Evolutionary conservation across 2,888 invertebrate species (phyloP).

Genomic region (Agrochola litura): DNA sequence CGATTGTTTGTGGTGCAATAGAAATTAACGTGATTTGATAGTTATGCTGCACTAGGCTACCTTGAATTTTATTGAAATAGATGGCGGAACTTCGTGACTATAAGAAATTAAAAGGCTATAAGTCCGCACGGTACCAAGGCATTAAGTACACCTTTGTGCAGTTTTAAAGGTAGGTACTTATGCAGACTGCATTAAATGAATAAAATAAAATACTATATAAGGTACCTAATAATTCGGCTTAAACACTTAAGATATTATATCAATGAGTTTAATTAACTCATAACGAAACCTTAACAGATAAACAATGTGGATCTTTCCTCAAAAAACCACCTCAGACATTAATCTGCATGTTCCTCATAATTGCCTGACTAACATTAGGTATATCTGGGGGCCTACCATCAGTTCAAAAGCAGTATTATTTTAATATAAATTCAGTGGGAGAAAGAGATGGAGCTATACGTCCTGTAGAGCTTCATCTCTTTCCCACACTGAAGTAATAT

Average conservation of each 20-base stretch:
- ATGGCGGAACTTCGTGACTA: conserved; percentile 8
- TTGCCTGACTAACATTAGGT: no score
- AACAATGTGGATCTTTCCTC: no score
- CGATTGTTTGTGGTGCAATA: conserved; percentile 4
- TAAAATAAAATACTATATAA: neutral
- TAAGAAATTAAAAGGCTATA: conserved; percentile 20
- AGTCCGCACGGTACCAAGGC: neutral
- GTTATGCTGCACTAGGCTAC: neutral
- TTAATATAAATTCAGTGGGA: no score
- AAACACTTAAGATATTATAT: neutral
- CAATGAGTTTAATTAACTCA: neutral
- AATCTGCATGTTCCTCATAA: no score
- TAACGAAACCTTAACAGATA: no score
- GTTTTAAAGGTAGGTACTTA: no score
- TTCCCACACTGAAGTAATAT: no score
- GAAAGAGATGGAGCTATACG: no score
- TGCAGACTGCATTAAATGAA: neutral
- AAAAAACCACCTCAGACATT: no score
- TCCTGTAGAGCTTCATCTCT: no score
- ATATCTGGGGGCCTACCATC: no score
- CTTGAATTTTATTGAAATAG: neutral
- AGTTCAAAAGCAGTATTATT: no score
- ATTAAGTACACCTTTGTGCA: neutral
- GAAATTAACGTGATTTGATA: neutral
- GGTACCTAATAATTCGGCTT: neutral